Conservation (phyloP, 2,113 vertebrate genomes). For the Grantiella picta region DNA sequence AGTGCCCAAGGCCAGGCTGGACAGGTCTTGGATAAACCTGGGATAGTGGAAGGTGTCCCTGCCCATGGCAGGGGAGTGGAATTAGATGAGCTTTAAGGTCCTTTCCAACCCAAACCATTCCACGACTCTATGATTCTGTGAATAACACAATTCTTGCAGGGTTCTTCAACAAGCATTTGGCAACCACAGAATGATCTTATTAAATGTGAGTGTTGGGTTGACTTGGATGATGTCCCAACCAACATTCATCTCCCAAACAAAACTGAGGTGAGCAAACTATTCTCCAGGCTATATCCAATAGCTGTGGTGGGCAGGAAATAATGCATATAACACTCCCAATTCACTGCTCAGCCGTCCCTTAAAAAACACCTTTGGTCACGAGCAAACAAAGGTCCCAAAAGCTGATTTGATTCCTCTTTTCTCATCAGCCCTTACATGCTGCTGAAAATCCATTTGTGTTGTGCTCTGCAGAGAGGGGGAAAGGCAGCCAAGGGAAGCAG, state of each 20-base stretch:
- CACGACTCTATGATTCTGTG: neutral
- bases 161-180: neutral
- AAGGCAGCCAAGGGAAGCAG: neutral
- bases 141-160: neutral
- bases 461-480: neutral
- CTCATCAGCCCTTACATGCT: neutral
- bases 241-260: neutral
- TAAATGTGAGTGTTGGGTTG: neutral
- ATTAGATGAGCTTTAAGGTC: neutral
- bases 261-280: neutral
- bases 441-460: neutral
- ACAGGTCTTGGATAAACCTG: accelerated
- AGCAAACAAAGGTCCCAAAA: neutral
- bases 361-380: neutral
- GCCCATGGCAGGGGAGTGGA: neutral
- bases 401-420: neutral
- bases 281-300: neutral
- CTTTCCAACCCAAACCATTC: neutral
- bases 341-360: neutral
- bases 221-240: neutral
- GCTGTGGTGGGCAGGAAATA: neutral
- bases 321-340: neutral
- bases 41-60: neutral
- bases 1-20: neutral
- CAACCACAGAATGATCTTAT: neutral